These are phyloP conservation scores for Dorcus hopei DNA, from an alignment of 2,888 invertebrate genomes.

Conservation along the genomic window DNA sequence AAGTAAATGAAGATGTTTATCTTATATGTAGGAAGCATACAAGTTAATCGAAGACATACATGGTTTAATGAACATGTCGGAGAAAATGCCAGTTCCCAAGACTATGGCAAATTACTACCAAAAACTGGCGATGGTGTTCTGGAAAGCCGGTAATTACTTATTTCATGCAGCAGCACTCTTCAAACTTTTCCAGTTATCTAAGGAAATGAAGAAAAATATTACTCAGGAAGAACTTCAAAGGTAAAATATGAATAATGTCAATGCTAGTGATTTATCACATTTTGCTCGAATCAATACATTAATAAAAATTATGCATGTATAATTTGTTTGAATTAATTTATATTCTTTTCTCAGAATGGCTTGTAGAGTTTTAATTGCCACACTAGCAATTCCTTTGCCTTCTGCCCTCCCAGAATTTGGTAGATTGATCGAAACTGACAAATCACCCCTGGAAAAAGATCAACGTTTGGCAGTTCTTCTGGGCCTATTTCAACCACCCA, in stretches of 20 bases:
- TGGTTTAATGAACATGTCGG: slow-evolving; percentile 92
- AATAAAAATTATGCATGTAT: no score
- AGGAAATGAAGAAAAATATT: slow-evolving; percentile 96
- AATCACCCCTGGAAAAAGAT: slow-evolving; percentile 93
- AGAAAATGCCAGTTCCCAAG: slow-evolving; percentile 93
- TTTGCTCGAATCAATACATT: no score
- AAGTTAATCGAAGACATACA: slow-evolving; percentile 99
- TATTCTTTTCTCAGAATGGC: slow-evolving; percentile 69
- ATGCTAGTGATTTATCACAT: no score
- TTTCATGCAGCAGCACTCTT: slow-evolving; percentile 97
- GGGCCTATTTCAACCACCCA: slow-evolving; percentile 87
- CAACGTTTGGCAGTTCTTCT: slow-evolving; percentile 86
- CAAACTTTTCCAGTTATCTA: slow-evolving; percentile 88
- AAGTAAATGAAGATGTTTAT: background rate
- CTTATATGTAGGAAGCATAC: slow-evolving; percentile 76
- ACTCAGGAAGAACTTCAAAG: slow-evolving; percentile 89
- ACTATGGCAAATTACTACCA: slow-evolving; percentile 99
- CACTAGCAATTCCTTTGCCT: slow-evolving; percentile 90
- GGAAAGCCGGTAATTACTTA: slow-evolving; percentile 96
- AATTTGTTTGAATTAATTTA: slow-evolving; percentile 21
- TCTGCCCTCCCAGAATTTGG: slow-evolving; percentile 96
- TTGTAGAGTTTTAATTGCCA: slow-evolving; percentile 90
- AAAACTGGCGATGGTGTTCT: slow-evolving; percentile 96
- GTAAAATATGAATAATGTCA: slow-evolving; percentile 43
- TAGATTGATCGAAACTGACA: slow-evolving; percentile 96